These are phyloP conservation scores for Mactra quadrangularis DNA, from an alignment of 1,140 invertebrate species.

Conservation along the genomic window DNA sequence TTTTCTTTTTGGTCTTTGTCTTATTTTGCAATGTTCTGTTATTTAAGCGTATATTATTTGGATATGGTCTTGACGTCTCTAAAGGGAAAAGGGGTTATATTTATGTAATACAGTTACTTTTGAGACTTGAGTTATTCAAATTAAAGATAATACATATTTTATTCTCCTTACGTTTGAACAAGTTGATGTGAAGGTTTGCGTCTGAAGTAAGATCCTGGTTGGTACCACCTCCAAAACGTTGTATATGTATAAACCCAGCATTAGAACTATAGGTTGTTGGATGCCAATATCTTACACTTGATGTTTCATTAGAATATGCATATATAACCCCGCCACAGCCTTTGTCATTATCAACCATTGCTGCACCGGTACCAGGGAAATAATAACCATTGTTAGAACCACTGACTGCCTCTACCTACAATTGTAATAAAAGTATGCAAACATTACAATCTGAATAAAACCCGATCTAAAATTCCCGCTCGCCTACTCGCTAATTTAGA, in stretches of 20 bases:
- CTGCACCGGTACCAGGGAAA: conserved; percentile 37
- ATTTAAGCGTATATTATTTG: too few species aligned
- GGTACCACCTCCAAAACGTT: conserved; percentile 10
- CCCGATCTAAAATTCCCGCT: too few species aligned
- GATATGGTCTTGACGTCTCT: too few species aligned
- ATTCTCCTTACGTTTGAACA: conserved; percentile 35
- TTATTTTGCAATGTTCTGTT: too few species aligned
- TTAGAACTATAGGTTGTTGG: background rate
- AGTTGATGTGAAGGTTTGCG: background rate
- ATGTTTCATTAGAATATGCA: conserved; percentile 23
- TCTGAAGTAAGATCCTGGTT: background rate
- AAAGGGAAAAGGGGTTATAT: too few species aligned
- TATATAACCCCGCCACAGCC: conserved; percentile 47
- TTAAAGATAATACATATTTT: too few species aligned
- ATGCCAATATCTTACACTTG: conserved; percentile 12
- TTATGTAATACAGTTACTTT: too few species aligned
- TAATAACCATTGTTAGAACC: conserved; percentile 14
- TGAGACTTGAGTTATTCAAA: too few species aligned
- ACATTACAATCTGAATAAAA: too few species aligned
- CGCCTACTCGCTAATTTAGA: too few species aligned
- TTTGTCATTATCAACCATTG: conserved; percentile 20
- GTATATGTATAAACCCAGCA: background rate
- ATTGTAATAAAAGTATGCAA: background rate
- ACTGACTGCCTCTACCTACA: background rate
- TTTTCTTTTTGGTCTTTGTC: too few species aligned